These are phyloP conservation scores for Frieseomelitta varia DNA, from an alignment of 1,140 invertebrate genomes.

Conservation along the genomic window DNA sequence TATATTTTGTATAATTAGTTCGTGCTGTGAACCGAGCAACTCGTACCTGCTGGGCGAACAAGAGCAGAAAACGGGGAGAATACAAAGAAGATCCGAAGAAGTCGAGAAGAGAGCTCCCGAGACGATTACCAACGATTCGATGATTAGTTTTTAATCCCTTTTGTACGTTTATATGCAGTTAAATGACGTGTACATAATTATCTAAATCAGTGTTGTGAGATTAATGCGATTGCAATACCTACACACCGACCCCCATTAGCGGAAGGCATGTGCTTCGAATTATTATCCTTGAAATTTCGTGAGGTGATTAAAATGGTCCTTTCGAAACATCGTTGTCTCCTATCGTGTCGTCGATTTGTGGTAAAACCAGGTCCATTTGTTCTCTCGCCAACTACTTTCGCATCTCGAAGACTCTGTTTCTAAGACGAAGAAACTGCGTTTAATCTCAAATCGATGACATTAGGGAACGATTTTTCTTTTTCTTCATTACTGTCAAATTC, in stretches of 20 bases:
- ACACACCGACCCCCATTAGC: slow-evolving; percentile 63
- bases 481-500: background rate
- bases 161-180: slow-evolving; percentile 78
- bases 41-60: background rate
- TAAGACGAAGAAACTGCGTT: background rate
- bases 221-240: slow-evolving; percentile 68
- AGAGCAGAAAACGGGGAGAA: background rate
- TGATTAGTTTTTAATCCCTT: slow-evolving; percentile 70
- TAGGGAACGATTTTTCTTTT: background rate
- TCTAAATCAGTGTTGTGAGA: slow-evolving; percentile 69
- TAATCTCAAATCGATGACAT: background rate
- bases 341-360: background rate
- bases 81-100: background rate
- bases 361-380: background rate
- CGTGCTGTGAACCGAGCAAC: slow-evolving; percentile 4
- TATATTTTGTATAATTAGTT: slow-evolving; percentile 4
- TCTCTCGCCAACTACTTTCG: no score
- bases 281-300: slow-evolving; percentile 69
- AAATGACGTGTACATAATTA: slow-evolving; percentile 72
- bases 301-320: slow-evolving; percentile 68
- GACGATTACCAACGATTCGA: slow-evolving; percentile 60
- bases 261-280: slow-evolving; percentile 65
- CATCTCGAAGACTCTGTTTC: background rate
- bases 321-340: slow-evolving; percentile 37
- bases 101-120: background rate